Conservation (phyloP, 2,888 invertebrate species). For the Metalampra italica region DNA sequence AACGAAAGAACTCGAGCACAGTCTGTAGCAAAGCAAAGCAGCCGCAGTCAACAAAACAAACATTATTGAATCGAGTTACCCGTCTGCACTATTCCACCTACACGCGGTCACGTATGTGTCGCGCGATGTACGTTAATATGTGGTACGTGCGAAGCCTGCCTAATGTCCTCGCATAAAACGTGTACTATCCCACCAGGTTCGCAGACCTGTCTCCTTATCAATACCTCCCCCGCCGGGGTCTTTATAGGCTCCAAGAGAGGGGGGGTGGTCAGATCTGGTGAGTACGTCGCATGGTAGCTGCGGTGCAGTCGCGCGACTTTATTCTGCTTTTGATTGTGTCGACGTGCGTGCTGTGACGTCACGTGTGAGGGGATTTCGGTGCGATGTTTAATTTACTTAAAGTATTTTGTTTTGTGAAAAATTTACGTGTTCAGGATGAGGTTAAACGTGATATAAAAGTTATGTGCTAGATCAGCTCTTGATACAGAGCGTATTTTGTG, state of each 20-base stretch:
- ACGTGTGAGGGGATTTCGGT: conserved; percentile 15
- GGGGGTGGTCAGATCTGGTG: background rate
- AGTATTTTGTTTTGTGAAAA: conserved; percentile 13
- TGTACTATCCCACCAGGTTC: background rate
- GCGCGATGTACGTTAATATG: conserved; percentile 68
- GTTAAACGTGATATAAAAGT: too few relatives aligned
- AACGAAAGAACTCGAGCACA: too few relatives aligned
- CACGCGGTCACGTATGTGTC: conserved; percentile 51
- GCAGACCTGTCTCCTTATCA: background rate
- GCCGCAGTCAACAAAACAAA: conserved; percentile 22
- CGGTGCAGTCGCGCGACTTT: conserved; percentile 48
- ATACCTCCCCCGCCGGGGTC: background rate
- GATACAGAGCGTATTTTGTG: too few relatives aligned
- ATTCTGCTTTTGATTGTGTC: conserved; percentile 64
- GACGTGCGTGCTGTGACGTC: conserved; percentile 50
- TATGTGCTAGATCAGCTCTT: too few relatives aligned
- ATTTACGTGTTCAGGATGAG: too few relatives aligned
- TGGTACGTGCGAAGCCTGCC: conserved; percentile 57
- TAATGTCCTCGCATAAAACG: conserved; percentile 31
- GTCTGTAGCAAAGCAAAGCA: background rate
- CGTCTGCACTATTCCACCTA: conserved; percentile 5
- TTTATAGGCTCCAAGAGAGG: background rate
- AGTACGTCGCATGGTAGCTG: background rate
- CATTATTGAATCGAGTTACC: conserved; percentile 39
- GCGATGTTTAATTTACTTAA: conserved; percentile 6